These are phyloP conservation scores for Porites divaricata DNA, from an alignment of 92 coral and sea anemone genomes.

Conservation along the genomic window DNA sequence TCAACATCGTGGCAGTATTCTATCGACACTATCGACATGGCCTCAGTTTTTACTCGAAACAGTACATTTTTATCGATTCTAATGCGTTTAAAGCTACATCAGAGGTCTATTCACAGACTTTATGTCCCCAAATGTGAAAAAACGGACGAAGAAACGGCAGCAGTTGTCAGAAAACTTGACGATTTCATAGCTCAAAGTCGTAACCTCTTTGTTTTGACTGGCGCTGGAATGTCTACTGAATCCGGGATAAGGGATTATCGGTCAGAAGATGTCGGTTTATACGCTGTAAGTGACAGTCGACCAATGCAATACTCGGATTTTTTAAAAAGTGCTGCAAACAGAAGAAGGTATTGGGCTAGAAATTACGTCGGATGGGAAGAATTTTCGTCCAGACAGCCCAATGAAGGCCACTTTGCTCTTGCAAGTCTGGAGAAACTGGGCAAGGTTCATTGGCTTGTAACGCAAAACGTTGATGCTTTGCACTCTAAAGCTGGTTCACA, in stretches of 20 bases:
- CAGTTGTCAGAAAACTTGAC: conserved; percentile 61
- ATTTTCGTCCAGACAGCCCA: conserved; percentile 85
- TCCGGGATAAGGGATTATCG: conserved; percentile 97
- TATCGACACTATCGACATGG: not conserved
- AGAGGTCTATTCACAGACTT: conserved; percentile 39
- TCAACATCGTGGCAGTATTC: too few species aligned
- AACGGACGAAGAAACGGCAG: conserved; percentile 55
- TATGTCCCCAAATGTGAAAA: conserved; percentile 74
- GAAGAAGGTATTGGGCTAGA: conserved; percentile 95
- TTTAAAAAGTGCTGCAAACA: conserved; percentile 68
- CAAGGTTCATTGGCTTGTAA: conserved; percentile 81
- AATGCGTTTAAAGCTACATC: not conserved
- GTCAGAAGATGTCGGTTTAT: conserved; percentile 93
- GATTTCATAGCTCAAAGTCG: conserved; percentile 66
- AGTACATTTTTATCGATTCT: not conserved
- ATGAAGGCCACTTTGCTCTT: conserved; percentile 76
- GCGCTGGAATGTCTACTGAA: conserved; percentile 97
- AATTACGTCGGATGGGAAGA: conserved; percentile 94
- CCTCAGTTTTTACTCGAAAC: not conserved
- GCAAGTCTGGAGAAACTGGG: conserved; percentile 85
- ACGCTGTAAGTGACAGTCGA: conserved; percentile 76
- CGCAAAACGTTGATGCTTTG: conserved; percentile 96
- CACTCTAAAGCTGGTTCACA: conserved; percentile 92
- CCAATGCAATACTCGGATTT: conserved; percentile 91
- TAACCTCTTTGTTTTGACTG: conserved; percentile 86